phyloP scores from a whole-genome alignment of 2,797 vertebrate genomes.

The Poeciliopsis gracilis region DNA sequence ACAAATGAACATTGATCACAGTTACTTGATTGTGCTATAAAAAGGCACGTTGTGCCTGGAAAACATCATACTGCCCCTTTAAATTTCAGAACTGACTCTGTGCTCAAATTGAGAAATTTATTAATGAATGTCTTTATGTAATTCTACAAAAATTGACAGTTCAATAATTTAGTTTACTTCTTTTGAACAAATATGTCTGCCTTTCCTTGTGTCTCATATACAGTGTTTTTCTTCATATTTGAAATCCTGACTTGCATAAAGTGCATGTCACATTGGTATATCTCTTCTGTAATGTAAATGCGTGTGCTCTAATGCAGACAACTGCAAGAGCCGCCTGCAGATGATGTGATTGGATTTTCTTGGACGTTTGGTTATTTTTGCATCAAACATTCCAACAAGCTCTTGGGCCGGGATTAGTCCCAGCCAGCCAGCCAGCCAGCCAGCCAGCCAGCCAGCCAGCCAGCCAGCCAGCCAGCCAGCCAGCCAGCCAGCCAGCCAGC shows the following conservation, averaged over 20 bases:
- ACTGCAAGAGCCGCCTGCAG: background rate
- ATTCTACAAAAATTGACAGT: background rate
- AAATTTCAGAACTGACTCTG: background rate
- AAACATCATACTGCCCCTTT: background rate
- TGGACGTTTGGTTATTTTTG: background rate
- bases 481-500: background rate
- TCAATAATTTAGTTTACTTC: background rate
- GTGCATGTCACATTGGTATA: background rate
- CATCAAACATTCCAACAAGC: constrained; percentile 4
- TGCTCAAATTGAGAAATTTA: background rate
- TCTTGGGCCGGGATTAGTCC: background rate
- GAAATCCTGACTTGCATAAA: background rate
- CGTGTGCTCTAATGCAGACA: background rate
- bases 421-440: background rate
- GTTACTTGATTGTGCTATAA: too few species aligned
- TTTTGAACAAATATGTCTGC: background rate
- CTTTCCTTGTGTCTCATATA: background rate
- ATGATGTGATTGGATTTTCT: constrained; percentile 4
- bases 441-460: background rate
- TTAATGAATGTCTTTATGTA: background rate
- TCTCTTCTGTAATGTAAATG: background rate
- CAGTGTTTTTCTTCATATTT: background rate
- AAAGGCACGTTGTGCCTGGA: too few species aligned
- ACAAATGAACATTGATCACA: too few species aligned
- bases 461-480: background rate